Evolutionary conservation across 2,797 vertebrate species (phyloP), one percentile per base, ranked within the genome.

Genomic region (Fratercula arctica): DNA sequence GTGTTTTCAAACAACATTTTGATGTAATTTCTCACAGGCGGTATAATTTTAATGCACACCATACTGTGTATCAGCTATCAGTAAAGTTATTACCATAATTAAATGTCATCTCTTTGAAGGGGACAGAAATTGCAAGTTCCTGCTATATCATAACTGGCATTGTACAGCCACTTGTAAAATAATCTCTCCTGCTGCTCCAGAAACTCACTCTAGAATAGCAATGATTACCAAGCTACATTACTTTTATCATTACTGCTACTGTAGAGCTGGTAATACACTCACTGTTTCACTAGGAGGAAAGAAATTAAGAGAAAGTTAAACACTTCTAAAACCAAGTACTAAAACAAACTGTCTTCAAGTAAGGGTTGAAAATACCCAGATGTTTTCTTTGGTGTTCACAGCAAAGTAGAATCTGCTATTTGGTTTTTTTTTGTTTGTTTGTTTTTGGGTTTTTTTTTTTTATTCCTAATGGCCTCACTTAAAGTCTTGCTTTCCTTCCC

Each of bases 31-130:
- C 95, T 90, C 85, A 83, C 82, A 95, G 92, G 96, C 89, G 12
- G 93, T 90, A 60, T 90, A 73, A 97, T 96, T 93, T 91, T 93
- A 97, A 96, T 94, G 76, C 91, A 93, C 67, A 28, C 90, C 97
- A 95, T 35, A 95, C 96, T 95, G 97, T 26, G 96, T 89, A 85
- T 89, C 95, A 97, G 92, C 77, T 97, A 96, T 94, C 96, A 94
- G 90, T 56, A 92, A 97, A 95, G 86, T 92, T 92, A 95, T 97
- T 96, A 94, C 76, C 96, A 82, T 97, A 97, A 98, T 97, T 98
- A 98, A 98, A 97, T 94, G 96, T 92, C 95, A 92, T 95, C 92
- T 96, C 88, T 97, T 95, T 54, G 75, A 96, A 96, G 89, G 88
- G 87, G 92, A 81, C 53, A 90, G 87, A 94, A 95, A 97, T 85